Base-by-base conservation (phyloP, 2,113 vertebrate genomes). In the Strix aluco region DNA sequence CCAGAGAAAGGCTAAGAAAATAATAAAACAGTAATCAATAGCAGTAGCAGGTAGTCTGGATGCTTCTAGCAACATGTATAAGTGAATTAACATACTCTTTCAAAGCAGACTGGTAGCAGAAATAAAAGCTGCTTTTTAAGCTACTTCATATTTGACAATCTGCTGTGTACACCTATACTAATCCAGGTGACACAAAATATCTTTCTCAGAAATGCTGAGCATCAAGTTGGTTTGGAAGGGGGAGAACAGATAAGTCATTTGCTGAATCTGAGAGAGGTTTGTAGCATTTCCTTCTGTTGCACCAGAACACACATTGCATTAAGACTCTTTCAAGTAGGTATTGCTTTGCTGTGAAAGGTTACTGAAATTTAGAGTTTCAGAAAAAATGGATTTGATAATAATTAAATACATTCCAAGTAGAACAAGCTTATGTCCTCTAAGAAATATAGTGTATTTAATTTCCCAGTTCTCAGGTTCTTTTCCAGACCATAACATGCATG, bases 381-480 rank as follows among this genome's bases (percentile, higher is more conserved):
- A 90, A 47, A 84, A 95, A 96, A 81, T 17, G 2, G 47, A 66
- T 74, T 69, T 88, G 26, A 40, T 52, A 40, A 84, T 75, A 94
- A 93, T 78, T 74, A 95, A 88, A 92, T 93, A 59, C 36, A 67
- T 86, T 74, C 21, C 34, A 52, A 91, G 61, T 20, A 92, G 72
- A 81, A 88, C 78, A 96, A 78, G 36, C 27, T 88, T 74, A 67
- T 74, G n/a, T 88, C 21, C 63, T 90, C 38, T 55, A 93, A 88
- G 90, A 96, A 92, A 93, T 67, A 81, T 20, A 88, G 11, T n/a
- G 15, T 78, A 59, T 86, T 92, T 92, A 88, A 94, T 95, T 95
- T 92, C 77, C 54, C 57, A 74, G 34, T 84, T 94, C 52, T 93
- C n/a, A 57, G 23, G 34, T 71, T 95, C 69, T 62, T 86, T 92